Conservation (phyloP, 2,113 vertebrate genomes). For the Bufo gargarizans region DNA sequence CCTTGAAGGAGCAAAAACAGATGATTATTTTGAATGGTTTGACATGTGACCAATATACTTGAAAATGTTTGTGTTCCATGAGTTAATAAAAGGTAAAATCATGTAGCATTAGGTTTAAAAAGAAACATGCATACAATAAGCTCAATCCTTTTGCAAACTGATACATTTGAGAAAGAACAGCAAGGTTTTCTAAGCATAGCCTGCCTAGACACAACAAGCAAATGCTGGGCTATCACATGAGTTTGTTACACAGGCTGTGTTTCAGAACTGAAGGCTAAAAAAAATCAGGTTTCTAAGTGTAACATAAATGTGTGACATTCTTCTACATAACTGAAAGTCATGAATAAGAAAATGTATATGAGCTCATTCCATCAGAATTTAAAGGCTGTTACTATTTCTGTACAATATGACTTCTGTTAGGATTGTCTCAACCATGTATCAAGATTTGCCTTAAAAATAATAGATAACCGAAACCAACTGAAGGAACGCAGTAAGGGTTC, state of each 20-base stretch:
- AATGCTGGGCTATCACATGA: neutral
- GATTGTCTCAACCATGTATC: neutral
- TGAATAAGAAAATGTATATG: neutral
- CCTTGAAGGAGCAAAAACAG: too few relatives aligned
- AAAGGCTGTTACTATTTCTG: neutral
- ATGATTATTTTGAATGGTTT: neutral
- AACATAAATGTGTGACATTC: conserved; percentile 15
- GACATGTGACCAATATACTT: neutral
- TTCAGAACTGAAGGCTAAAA: neutral
- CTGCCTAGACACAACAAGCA: conserved; percentile 1
- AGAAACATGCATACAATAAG: neutral
- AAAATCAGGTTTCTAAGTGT: neutral
- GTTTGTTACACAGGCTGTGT: neutral
- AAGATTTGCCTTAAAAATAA: neutral
- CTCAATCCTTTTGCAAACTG: neutral
- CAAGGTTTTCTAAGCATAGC: neutral
- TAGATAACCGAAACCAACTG: neutral
- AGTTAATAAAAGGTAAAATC: too few relatives aligned
- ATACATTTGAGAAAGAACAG: neutral
- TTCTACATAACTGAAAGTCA: neutral
- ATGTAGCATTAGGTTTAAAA: neutral
- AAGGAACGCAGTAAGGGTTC: neutral
- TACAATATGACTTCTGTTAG: neutral
- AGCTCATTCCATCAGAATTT: neutral
- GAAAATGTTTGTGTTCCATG: neutral